Evolutionary conservation across 2,113 vertebrate species (phyloP).

Genomic region (Pterocles burchelli): DNA sequence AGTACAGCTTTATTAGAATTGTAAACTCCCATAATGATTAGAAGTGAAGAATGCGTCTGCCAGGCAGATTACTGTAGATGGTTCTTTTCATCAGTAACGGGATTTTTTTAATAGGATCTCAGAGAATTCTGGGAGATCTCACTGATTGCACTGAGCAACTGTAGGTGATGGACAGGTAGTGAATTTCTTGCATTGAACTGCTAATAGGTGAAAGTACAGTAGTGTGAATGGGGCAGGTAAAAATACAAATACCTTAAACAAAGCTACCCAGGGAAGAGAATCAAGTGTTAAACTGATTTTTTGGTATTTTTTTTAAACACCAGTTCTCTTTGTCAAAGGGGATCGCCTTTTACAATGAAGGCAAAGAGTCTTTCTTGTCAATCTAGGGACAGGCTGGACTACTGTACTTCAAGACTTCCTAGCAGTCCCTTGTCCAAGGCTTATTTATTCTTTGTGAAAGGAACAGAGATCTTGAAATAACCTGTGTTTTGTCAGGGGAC

Average conservation of each 20-base stretch:
- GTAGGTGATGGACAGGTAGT: background rate
- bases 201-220: background rate
- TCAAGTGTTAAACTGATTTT: background rate
- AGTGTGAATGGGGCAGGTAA: background rate
- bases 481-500: constrained; percentile 31
- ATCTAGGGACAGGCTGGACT: background rate
- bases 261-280: background rate
- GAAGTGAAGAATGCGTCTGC: background rate
- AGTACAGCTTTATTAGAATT: constrained; percentile 49
- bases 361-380: background rate
- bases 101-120: background rate
- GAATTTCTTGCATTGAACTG: background rate
- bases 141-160: background rate
- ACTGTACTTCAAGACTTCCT: background rate
- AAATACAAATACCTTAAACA: background rate
- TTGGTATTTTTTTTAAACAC: background rate
- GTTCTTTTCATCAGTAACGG: constrained; percentile 24
- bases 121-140: background rate
- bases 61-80: constrained; percentile 4
- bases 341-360: background rate
- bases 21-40: constrained; percentile 32
- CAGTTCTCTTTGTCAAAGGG: background rate
- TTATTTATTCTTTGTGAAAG: background rate
- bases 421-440: background rate
- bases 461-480: constrained; percentile 12